Conservation (phyloP, 2,113 vertebrate species). For the Neogale vison region DNA sequence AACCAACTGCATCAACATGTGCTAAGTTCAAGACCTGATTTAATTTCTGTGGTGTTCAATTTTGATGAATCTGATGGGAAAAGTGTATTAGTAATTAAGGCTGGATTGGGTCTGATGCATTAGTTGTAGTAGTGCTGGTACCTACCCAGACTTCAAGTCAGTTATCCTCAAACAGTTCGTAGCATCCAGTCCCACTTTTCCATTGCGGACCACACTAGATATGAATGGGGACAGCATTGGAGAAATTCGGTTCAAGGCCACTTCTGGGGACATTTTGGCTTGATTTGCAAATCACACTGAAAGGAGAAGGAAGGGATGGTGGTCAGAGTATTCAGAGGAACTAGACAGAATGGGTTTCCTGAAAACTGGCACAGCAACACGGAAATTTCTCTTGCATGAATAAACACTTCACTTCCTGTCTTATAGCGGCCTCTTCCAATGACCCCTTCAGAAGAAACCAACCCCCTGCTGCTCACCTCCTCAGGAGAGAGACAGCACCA, state of each 20-base stretch:
- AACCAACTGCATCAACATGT: not conserved
- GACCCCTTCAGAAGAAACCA: not conserved
- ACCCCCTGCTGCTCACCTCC: not conserved
- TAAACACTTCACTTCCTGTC: not conserved
- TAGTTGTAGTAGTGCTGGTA: slow-evolving; percentile 53
- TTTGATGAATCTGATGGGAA: not conserved
- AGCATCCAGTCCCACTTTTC: slow-evolving; percentile 96
- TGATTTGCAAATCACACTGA: slow-evolving; percentile 76
- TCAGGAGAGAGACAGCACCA: not conserved
- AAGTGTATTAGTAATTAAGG: not conserved
- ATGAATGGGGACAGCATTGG: slow-evolving; percentile 94
- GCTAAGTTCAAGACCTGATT: slow-evolving; percentile 6
- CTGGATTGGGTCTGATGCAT: not conserved
- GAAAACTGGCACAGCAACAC: not conserved
- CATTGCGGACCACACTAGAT: slow-evolving; percentile 95
- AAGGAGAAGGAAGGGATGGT: slow-evolving; percentile 52
- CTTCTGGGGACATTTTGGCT: slow-evolving; percentile 94
- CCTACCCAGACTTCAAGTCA: slow-evolving; percentile 98
- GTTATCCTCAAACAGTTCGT: slow-evolving; percentile 97
- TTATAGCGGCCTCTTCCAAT: not conserved
- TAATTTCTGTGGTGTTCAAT: not conserved
- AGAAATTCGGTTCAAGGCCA: slow-evolving; percentile 95
- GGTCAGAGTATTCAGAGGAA: slow-evolving; percentile 35
- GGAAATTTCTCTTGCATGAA: not conserved
- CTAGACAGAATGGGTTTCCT: not conserved